Base-by-base conservation (phyloP, 2,797 vertebrate genomes). In the Chaenodraco wilsoni region DNA sequence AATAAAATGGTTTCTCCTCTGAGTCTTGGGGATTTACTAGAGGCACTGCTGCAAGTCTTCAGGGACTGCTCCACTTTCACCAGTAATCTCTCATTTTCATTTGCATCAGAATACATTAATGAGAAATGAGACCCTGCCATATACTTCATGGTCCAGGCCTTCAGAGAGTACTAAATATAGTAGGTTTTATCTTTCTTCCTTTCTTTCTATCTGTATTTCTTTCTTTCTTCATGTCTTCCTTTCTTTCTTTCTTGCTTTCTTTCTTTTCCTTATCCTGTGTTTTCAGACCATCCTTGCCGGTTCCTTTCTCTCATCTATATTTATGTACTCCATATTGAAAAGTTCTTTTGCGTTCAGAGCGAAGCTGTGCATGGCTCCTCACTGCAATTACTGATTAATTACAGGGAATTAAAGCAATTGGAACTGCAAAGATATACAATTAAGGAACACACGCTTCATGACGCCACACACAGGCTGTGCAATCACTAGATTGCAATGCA, bases 321-420 rank as follows among this genome's bases (percentile, higher is more conserved):
- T 95, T 94, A 95, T 94, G 91, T 87, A 84, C 89, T 92, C 91
- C 90, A 90, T 94, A 94, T 90, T 93, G 92, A 92, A 94, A 94
- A 94, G 93, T 93, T 95, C 89, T 94, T 85, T 76, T 89, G 84
- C 88, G 83, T 93, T 91, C 87, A 81, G 80, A 93, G 89, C 82
- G 75, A 91, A 91, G 90, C 93, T 91, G 89, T 92, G 90, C 90
- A 78, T 89, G 87, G 93, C 91, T 92, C 91, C 91, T 93, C 90
- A 90, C 94, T 90, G 92, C 92, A 95, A 95, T 95, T 95, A 95
- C 93, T 90, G 92, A 95, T 95, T 95, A 95, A 95, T 95, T 94
- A 94, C 93, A 94, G 94, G 92, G 94, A 95, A 95, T 95, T 94
- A 92, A 95, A 95, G 93, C 93, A 95, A 95, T 95, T 95, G 95